phyloP scores from a whole-genome alignment of 2,888 invertebrate species.

The Ceriagrion tenellum region DNA sequence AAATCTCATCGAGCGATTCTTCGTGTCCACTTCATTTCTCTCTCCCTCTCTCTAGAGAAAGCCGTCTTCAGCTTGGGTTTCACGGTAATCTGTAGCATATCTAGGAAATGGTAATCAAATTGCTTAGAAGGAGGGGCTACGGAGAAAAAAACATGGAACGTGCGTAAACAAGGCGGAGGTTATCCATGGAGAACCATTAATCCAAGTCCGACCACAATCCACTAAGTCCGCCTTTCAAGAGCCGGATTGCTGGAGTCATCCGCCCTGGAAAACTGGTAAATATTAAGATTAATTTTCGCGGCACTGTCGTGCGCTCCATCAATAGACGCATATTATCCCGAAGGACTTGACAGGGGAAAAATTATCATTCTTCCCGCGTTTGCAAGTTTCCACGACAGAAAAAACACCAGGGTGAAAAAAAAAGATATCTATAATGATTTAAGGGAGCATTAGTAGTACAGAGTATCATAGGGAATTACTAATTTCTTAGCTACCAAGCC shows the following conservation, averaged over 20 bases:
- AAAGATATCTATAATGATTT: no score
- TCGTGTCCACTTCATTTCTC: not conserved
- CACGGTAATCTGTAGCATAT: not conserved
- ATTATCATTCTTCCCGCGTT: not conserved
- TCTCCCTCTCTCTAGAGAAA: not conserved
- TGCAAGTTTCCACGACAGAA: not conserved
- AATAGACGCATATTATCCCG: not conserved
- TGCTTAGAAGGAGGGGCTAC: not conserved
- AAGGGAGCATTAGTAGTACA: no score
- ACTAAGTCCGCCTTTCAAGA: not conserved
- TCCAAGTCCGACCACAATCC: no score
- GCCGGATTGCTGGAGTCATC: not conserved
- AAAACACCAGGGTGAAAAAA: no score
- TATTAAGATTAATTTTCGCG: not conserved
- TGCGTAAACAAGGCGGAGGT: not conserved
- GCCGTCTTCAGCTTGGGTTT: not conserved
- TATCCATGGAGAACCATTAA: not conserved
- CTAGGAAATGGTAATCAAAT: not conserved
- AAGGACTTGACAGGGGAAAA: not conserved
- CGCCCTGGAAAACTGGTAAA: not conserved
- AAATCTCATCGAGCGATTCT: not conserved
- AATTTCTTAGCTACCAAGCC: no score
- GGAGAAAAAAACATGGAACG: not conserved
- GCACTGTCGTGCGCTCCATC: not conserved
- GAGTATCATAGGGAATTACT: no score